Evolutionary conservation across 2,888 invertebrate species (phyloP), one percentile per base, ranked within the genome.

Genomic region (Gisinianus flammeolus): DNA sequence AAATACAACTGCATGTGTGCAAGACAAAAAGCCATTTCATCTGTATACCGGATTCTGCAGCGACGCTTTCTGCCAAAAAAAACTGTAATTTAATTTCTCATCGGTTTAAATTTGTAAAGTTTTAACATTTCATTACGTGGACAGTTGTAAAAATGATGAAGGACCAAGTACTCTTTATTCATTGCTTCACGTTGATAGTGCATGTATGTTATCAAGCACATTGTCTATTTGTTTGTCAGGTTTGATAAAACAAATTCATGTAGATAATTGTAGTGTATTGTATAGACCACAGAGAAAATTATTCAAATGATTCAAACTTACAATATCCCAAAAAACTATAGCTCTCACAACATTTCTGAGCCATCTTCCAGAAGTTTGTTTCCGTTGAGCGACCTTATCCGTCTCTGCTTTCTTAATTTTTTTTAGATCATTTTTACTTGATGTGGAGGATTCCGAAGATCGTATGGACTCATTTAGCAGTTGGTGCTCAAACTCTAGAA

Each of bases 401-500:
- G 6, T 44, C 44, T 44, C 44, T 10, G 8, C 44, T n/a, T n/a
- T n/a, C n/a, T n/a, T n/a, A n/a, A n/a, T n/a, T n/a, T n/a, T n/a
- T 54, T 28, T 71, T 44, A 1, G 52, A 30, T 10, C 28, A 19
- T 28, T 3, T 3, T n/a, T n/a, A n/a, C n/a, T n/a, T n/a, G n/a
- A n/a, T n/a, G n/a, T n/a, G n/a, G 26, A n/a, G 5, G 69, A 22
- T 26, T 1, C 3, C 24, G 69, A 69, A n/a, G 74, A 35, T 3
- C 33, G 16, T 1, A 16, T 10, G 5, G 66, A 67, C 52, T 52
- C 26, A 16, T 26, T 26, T 26, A 76, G 30, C 5, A 76, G 54
- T 56, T 33, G 31, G 19, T 54, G 44, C 26, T 76, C 76, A 69
- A 76, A 76, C 5, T 76, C 68, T 16, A 76, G 8, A 68, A 76